Evolutionary conservation across 2,797 vertebrate genomes (phyloP), one percentile per base, ranked within the genome.

Genomic region (Merluccius polli): DNA sequence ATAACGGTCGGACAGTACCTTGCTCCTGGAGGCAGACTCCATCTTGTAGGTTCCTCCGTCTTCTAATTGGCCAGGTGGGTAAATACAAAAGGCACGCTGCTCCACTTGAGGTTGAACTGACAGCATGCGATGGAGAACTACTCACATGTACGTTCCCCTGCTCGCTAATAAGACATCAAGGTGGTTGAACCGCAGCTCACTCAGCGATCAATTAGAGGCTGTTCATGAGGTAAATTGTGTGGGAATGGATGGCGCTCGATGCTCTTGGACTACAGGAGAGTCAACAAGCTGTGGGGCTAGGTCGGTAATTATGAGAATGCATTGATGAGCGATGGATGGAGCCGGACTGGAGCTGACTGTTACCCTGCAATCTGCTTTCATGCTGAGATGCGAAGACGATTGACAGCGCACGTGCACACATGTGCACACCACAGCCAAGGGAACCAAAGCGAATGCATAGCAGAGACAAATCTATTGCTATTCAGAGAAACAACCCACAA

Each of bases 141-240:
- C 44, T 6, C 18, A 18, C 16, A 44, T 16, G 41, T 18, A 4
- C 41, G 36, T 36, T 84, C 92, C 92, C 87, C 86, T 77, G 81
- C 75, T 79, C 84, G 90, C 67, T 36, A n/a, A 90, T 87, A 91
- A 91, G 92, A 92, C 81, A 93, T 94, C 93, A 94, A 91, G 78
- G 77, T 69, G 65, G 83, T 81, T 87, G 52, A 21, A 59, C n/a
- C 90, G 87, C 85, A 83, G 89, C 94, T 93, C 90, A 89, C 88
- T 94, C 90, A 24, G 92, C 90, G 92, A 94, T 95, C 92, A 95
- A 93, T 94, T 95, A 93, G 90, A 93, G 94, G 94, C 94, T 91
- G 93, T 90, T 95, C 91, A 93, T 87, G 90, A 87, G 89, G 86
- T 93, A 94, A 95, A 95, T 94, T 93, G 92, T 84, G 52, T 24